Percentiles rank a stretch among this genome's conserved stretches.
Conservation (phyloP, 2,888 invertebrate genomes). For the Lampropteryx suffumata region DNA sequence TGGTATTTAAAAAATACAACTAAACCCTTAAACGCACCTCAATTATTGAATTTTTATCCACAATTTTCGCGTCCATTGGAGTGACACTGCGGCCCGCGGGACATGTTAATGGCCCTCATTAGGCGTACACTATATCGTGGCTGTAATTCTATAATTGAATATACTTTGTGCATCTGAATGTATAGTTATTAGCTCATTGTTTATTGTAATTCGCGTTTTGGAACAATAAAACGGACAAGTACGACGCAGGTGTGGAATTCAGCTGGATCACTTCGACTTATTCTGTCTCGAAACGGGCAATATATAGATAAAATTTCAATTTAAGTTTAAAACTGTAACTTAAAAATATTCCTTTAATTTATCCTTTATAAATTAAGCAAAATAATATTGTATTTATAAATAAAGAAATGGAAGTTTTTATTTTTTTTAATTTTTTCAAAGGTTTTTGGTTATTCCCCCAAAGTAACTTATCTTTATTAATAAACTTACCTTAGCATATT, state of each 20-base stretch:
- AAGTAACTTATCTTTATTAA: no score
- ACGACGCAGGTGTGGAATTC: neutral
- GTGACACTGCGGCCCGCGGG: conserved; percentile 2
- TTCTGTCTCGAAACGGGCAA: no score
- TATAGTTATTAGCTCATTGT: conserved; percentile 20
- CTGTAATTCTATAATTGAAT: conserved; percentile 17
- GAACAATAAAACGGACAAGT: conserved; percentile 11
- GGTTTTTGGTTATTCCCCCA: no score
- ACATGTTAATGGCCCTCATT: conserved; percentile 20
- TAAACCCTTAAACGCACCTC: conserved; percentile 6
- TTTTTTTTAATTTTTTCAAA: no score
- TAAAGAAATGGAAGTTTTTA: no score
- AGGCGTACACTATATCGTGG: neutral
- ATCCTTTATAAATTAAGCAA: no score
- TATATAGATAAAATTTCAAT: no score
- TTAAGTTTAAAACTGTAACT: no score
- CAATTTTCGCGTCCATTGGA: conserved; percentile 19
- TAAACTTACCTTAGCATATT: no score
- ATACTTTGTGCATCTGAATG: conserved; percentile 4
- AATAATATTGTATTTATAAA: no score
- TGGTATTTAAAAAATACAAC: neutral
- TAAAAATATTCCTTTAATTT: no score
- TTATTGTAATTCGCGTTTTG: conserved; percentile 7
- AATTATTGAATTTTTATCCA: conserved; percentile 14
- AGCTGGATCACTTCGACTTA: conserved; percentile 1